These are phyloP conservation scores for Naja naja DNA, from an alignment of 2,113 vertebrate genomes.

Conservation along the genomic window DNA sequence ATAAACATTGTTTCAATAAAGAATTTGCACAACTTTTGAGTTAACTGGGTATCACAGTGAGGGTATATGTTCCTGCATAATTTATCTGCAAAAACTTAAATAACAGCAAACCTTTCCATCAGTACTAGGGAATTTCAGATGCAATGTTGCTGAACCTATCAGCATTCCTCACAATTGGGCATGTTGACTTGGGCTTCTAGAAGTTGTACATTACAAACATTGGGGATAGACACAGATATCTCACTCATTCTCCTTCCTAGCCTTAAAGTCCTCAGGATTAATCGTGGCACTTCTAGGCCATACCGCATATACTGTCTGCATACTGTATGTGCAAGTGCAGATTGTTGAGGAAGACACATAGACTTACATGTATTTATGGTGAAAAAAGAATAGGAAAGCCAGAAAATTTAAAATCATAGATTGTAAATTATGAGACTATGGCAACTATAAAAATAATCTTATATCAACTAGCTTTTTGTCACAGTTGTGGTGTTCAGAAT, in stretches of 20 bases:
- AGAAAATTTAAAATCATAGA: not conserved
- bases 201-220: not conserved
- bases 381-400: not conserved
- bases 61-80: not conserved
- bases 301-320: not conserved
- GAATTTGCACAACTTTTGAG: constrained; percentile 57
- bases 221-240: not conserved
- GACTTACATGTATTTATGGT: not conserved
- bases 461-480: constrained; percentile 4
- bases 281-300: not conserved
- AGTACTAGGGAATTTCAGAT: not conserved
- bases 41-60: constrained; percentile 16
- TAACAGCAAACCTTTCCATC: not conserved
- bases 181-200: not conserved
- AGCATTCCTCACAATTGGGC: not conserved
- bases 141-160: not conserved
- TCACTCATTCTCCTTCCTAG: not conserved
- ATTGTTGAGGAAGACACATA: not conserved
- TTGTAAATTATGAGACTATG: not conserved
- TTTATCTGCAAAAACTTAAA: not conserved
- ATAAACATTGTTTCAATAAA: constrained; percentile 74
- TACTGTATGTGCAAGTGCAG: not conserved
- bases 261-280: not conserved
- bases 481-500: not conserved
- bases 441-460: not conserved